A percentile compares a stretch with the other conserved stretches of the same genome.
Evolutionary conservation across 2,113 vertebrate genomes (phyloP).

Genomic region (Nanger granti): DNA sequence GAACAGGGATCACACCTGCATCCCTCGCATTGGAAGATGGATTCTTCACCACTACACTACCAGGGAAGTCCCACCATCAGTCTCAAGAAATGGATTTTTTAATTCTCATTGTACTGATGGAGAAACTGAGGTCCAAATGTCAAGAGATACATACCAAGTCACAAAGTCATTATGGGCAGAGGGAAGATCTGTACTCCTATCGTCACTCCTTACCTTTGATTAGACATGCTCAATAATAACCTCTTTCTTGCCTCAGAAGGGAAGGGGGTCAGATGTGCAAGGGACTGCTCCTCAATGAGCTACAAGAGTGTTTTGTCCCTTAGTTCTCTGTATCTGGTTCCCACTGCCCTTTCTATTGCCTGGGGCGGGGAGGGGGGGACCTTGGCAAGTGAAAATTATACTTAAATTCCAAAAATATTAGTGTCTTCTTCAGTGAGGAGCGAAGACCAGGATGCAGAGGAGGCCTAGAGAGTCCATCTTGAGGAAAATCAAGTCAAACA

Average conservation of each 20-base stretch:
- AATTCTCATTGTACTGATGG: not conserved
- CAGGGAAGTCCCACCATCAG: not conserved
- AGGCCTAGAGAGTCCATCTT: conserved; percentile 41
- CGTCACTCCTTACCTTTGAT: not conserved
- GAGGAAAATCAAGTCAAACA: conserved; percentile 58
- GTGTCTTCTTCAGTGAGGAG: not conserved
- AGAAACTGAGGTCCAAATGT: conserved; percentile 13
- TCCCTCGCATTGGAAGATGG: not conserved
- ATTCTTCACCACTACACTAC: not conserved
- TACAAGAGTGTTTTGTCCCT: not conserved
- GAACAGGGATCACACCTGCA: not conserved
- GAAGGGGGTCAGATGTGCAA: not conserved
- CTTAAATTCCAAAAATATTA: not conserved
- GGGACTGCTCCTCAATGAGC: not conserved
- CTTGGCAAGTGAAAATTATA: not conserved
- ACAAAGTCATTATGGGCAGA: not conserved
- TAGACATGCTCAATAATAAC: not conserved
- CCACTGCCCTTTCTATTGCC: not conserved
- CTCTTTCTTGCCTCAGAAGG: not conserved
- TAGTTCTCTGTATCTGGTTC: not conserved
- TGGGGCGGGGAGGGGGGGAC: not conserved
- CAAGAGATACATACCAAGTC: not conserved
- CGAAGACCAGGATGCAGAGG: not conserved
- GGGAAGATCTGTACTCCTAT: not conserved
- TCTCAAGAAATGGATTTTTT: not conserved